Evolutionary conservation across 2,888 invertebrate genomes (phyloP), one percentile per base, ranked within the genome.

Genomic region (Baronia brevicornis): DNA sequence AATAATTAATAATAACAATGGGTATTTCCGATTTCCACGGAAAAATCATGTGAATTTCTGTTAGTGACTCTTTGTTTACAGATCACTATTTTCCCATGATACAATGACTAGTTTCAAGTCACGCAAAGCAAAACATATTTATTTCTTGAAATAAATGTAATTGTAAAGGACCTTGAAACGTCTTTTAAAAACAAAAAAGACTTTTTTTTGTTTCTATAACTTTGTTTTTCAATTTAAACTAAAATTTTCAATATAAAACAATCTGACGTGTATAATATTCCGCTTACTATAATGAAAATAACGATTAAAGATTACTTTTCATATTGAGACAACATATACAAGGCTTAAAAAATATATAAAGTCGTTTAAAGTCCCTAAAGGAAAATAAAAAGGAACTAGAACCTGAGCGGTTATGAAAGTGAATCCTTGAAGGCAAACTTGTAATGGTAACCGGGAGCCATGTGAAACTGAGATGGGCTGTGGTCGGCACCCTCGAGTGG

Each of bases 1-100:
- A 65, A 73, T 71, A 70, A 69, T 52, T 48, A 23, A 27, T n/a
- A n/a, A n/a, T n/a, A n/a, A n/a, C 5, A 20, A 20, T 61, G 54
- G 78, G 80, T 64, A 78, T 79, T 80, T 79, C 80, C 82, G 74
- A 78, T 74, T 75, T 71, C 65, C 68, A 70, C 61, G 62, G 46
- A 37, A 54, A 58, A 52, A 52, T 56, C 59, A 56, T 56, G 53
- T 54, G 41, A 43, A 41, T 54, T 52, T 46, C 48, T 56, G 58
- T 52, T 62, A 63, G 67, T n/a, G n/a, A n/a, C n/a, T n/a, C n/a
- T 66, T 78, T 74, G 68, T 71, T 49, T 57, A 36, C 43, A 36
- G 42, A 48, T 53, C 53, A 54, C 44, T 50, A 61, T 61, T 68
- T 71, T 77, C 78, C 58, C 75, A 77, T 57, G 60, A 58, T 46